Base-by-base conservation (phyloP, 1,140 invertebrate genomes). In the Archivesica marissinica region DNA sequence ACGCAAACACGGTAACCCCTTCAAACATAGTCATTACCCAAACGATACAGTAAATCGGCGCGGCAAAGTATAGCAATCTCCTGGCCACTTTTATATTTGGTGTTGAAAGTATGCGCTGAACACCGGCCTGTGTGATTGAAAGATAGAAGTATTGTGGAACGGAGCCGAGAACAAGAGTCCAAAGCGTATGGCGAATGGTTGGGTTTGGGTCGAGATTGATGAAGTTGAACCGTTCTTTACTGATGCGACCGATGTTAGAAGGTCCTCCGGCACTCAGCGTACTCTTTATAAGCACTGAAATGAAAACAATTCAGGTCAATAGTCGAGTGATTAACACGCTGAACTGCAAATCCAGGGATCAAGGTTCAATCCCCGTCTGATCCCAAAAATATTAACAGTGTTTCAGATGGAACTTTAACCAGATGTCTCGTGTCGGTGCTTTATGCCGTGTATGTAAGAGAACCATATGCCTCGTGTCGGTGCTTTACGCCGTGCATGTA, bases 81-180 rank as follows among this genome's bases (percentile, higher is more conserved):
- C 66, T 81, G 11, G 79, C 79, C 7, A 72, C 79, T 33, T 35
- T 41, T 15, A 56, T 72, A 39, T 64, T 72, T 9, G 35, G 25
- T 25, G 79, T 81, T 25, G 79, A 70, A 72, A 52, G 70, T 9
- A 81, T 47, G 7, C 79, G 25, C 66, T 81, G 79, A 35, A 81
- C n/a, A 35, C 35, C 25, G 0, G 66, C 2, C 56, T 66, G 79
- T 72, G 33, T 56, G 56, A 33, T 38, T 20, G 77, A 70, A 66
- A 72, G 15, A 15, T 50, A 33, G 3, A 72, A 4, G 15, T 7
- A 1, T 44, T 25, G 4, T 28, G 23, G 4, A 9, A 13, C 9
- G 15, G 38, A n/a, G 28, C 79, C 79, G 30, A 72, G 33, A 56
- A 68, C 33, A 28, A 81, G 41, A 11, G 79, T 72, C 79, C 79